A percentile compares a stretch with the other conserved stretches of the same genome.
Evolutionary conservation across 2,113 vertebrate genomes (phyloP).

Genomic region (Philantomba maxwellii): DNA sequence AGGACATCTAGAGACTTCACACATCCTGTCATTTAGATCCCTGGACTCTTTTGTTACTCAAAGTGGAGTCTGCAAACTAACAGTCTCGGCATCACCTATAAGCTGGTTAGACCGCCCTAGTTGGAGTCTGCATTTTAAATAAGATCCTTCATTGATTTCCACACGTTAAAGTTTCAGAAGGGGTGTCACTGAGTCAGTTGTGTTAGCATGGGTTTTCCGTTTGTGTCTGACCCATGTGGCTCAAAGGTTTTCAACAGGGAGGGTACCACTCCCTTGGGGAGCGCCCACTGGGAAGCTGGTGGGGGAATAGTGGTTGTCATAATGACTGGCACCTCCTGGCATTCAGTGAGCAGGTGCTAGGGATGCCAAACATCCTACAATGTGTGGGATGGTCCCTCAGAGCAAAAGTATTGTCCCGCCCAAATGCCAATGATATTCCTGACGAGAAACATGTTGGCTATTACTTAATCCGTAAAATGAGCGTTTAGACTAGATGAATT

Average conservation of each 20-base stretch:
- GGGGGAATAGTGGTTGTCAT: background rate
- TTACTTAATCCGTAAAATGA: conserved; percentile 30
- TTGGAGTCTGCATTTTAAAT: background rate
- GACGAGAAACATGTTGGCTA: background rate
- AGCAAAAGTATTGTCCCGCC: background rate
- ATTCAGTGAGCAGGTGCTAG: background rate
- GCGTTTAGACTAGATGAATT: background rate
- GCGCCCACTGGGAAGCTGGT: background rate
- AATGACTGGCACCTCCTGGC: background rate
- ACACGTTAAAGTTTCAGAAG: background rate
- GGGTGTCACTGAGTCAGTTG: background rate
- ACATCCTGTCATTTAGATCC: background rate
- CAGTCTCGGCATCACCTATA: background rate
- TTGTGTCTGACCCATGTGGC: background rate
- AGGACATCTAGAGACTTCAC: background rate
- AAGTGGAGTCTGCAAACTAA: background rate
- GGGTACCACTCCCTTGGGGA: background rate
- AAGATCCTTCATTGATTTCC: background rate
- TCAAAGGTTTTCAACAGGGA: background rate
- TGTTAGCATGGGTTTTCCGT: background rate
- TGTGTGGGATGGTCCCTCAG: background rate
- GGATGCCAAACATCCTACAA: background rate
- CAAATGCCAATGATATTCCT: background rate
- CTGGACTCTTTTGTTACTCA: background rate
- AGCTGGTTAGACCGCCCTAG: background rate